phyloP scores from a whole-genome alignment of 2,888 invertebrate species.

The Xestia sexstrigata region DNA sequence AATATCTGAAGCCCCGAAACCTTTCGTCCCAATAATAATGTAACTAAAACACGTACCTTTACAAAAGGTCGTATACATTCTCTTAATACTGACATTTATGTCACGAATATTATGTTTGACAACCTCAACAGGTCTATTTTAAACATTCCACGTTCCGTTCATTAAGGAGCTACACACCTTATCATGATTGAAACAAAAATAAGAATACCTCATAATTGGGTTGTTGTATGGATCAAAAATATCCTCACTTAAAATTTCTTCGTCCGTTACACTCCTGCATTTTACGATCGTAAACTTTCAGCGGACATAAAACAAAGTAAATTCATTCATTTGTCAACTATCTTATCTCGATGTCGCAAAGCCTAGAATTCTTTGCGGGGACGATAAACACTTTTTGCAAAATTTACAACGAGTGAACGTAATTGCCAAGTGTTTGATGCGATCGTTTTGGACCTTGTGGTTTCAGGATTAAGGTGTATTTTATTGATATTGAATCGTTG shows the following conservation, averaged over 20 bases:
- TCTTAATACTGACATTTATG: slow-evolving; percentile 59
- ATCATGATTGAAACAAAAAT: slow-evolving; percentile 55
- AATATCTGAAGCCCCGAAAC: slow-evolving; percentile 22
- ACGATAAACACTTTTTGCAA: slow-evolving; percentile 72
- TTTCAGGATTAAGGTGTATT: slow-evolving; percentile 59
- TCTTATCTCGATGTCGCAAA: slow-evolving; percentile 77
- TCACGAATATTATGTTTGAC: slow-evolving; percentile 57
- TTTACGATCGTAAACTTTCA: slow-evolving; percentile 72
- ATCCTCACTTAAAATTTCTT: slow-evolving; percentile 59
- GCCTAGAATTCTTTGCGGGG: slow-evolving; percentile 75
- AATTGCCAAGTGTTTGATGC: slow-evolving; percentile 61
- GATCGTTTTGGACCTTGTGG: slow-evolving; percentile 46
- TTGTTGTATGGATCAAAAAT: slow-evolving; percentile 51
- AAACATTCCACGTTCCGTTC: slow-evolving; percentile 53
- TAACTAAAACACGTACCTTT: slow-evolving; percentile 33
- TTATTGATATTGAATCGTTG: slow-evolving; percentile 46
- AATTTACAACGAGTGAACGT: slow-evolving; percentile 72
- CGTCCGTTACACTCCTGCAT: slow-evolving; percentile 57
- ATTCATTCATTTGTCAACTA: slow-evolving; percentile 71
- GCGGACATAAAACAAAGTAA: slow-evolving; percentile 65
- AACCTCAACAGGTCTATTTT: slow-evolving; percentile 45
- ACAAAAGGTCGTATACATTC: slow-evolving; percentile 57
- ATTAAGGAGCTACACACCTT: slow-evolving; percentile 51
- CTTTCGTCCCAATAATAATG: slow-evolving; percentile 36
- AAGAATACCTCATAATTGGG: slow-evolving; percentile 51